Base-by-base conservation (phyloP, 2,113 vertebrate genomes). In the Scomber japonicus region DNA sequence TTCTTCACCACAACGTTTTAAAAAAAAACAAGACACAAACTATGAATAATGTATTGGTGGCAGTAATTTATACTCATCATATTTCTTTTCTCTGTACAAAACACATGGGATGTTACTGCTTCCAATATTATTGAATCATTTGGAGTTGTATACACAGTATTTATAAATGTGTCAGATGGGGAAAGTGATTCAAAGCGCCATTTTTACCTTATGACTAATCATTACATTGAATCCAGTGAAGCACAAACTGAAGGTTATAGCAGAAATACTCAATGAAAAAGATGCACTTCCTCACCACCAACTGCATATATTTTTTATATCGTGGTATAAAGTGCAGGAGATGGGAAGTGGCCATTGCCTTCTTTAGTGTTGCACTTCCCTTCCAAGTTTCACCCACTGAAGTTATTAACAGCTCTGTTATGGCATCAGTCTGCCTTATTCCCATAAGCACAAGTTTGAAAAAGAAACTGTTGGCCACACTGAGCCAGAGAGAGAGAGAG, bases 321-420 rank as follows among this genome's bases (percentile, higher is more conserved):
- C 13, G 19, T 21, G 5, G 15, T 61, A 53, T 75, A 3, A 70
- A 72, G 21, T 51, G 64, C 54, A 45, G n/a, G 31, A 69, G n/a
- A 45, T 45, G 44, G 55, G 56, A 73, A 49, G 59, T 55, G 63
- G 72, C 19, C 21, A 35, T 69, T 70, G 54, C 61, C 73, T 80
- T 78, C 56, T 79, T 66, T 63, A 69, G 77, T 63, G 45, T 46
- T 71, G n/a, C 30, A 13, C 66, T 80, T 78, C 66, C 48, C 44
- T 54, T 80, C 70, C 70, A 82, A 71, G 54, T 82, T 81, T 75
- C 51, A 82, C 73, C 77, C 70, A 82, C 75, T 75, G 48, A 78
- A 75, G 78, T 84, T 84, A 84, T 89, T 81, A 87, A 88, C 65
- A 65, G 75, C 68, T 78, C 55, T 59, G 76, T 73, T 55, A 55